Conservation (phyloP, 2,113 vertebrate species). For the Paralichthys olivaceus region DNA sequence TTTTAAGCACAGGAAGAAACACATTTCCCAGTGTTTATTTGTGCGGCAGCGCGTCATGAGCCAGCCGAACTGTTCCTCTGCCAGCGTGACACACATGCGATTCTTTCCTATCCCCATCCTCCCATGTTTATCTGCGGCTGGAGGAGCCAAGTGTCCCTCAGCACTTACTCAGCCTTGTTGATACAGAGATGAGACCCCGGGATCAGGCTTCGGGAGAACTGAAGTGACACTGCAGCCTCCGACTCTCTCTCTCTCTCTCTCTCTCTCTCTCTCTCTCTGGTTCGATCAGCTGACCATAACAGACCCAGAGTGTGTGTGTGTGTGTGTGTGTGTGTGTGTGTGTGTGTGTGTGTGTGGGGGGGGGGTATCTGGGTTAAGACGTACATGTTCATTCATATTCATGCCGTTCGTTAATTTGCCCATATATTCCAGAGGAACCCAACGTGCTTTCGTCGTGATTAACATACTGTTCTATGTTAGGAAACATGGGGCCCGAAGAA, state of each 20-base stretch:
- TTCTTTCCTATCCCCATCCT: conserved; percentile 15
- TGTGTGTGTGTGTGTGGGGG: neutral
- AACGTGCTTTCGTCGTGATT: conserved; percentile 48
- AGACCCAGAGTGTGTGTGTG: conserved; percentile 6
- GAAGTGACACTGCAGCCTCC: conserved; percentile 14
- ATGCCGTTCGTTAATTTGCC: conserved; percentile 57
- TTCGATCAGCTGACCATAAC: conserved; percentile 20
- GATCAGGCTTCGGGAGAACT: neutral
- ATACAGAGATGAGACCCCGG: conserved; percentile 36
- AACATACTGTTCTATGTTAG: conserved; percentile 70
- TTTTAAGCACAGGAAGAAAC: conserved; percentile 16
- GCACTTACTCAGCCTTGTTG: conserved; percentile 45
- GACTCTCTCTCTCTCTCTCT: too few relatives aligned
- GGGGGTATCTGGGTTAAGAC: conserved; percentile 48
- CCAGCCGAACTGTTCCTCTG: conserved; percentile 4
- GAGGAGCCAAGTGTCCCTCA: conserved; percentile 37
- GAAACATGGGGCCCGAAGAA: conserved; percentile 71
- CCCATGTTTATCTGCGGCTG: conserved; percentile 38
- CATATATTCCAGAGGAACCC: conserved; percentile 46
- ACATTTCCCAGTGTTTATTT: conserved; percentile 40
- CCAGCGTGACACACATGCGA: conserved; percentile 17
- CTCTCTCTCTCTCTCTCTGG: too few relatives aligned
- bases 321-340: neutral
- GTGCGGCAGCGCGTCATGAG: conserved; percentile 18
- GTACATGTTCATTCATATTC: conserved; percentile 58